Percentiles rank a stretch among this genome's conserved stretches.
phyloP scores from a whole-genome alignment of 1,140 invertebrate species.

The Heterodera carotae region DNA sequence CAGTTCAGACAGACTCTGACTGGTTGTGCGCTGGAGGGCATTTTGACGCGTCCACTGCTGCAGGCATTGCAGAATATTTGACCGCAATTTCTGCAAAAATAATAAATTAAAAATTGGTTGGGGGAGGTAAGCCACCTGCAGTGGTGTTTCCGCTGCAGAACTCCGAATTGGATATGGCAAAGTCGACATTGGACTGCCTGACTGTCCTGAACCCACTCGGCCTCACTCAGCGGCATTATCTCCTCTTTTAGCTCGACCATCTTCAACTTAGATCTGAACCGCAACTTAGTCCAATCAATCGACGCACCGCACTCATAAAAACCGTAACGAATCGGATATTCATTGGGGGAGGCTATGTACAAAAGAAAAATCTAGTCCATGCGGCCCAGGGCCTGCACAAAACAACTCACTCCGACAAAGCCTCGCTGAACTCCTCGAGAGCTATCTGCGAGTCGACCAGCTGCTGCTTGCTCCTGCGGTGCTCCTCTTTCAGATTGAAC shows the following conservation, averaged over 20 bases:
- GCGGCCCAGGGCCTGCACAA: too few relatives aligned
- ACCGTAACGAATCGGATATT: too few relatives aligned
- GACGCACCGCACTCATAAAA: too few relatives aligned
- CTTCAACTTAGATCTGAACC: slow-evolving; percentile 55
- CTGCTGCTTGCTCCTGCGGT: slow-evolving; percentile 34
- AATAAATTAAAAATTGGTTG: neutral
- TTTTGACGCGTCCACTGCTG: slow-evolving; percentile 44
- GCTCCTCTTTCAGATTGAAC: slow-evolving; percentile 33
- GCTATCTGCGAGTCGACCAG: slow-evolving; percentile 38
- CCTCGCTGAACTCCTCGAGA: slow-evolving; percentile 49
- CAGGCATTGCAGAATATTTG: slow-evolving; percentile 50
- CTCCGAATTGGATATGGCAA: slow-evolving; percentile 39
- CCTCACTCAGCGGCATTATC: slow-evolving; percentile 51
- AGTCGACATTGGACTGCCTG: slow-evolving; percentile 38
- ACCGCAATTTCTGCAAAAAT: slow-evolving; percentile 51
- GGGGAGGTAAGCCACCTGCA: slow-evolving; percentile 41
- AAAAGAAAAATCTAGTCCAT: too few relatives aligned
- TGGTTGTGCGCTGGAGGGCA: slow-evolving; percentile 52
- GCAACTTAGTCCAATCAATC: neutral
- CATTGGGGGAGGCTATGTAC: too few relatives aligned
- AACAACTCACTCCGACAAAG: slow-evolving; percentile 48
- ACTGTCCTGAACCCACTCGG: slow-evolving; percentile 48
- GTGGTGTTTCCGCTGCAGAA: slow-evolving; percentile 49
- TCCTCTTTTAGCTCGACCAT: slow-evolving; percentile 52
- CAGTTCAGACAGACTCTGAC: slow-evolving; percentile 50